Base-by-base conservation (phyloP, 2,888 invertebrate species). In the Calephelis perditalis region DNA sequence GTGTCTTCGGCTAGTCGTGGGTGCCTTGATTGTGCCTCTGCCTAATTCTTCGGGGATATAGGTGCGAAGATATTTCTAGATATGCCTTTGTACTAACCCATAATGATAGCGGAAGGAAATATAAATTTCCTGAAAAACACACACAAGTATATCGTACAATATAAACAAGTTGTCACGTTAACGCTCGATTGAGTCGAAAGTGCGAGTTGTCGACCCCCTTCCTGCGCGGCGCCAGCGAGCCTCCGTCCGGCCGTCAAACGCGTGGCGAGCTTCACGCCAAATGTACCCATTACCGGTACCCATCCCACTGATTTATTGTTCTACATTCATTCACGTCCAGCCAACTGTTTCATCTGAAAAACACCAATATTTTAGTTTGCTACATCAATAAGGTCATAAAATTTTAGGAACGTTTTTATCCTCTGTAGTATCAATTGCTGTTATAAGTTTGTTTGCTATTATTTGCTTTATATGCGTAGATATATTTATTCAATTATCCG, bases 221-320 rank as follows among this genome's bases (percentile, higher is more conserved):
- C 79, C 79, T 79, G 78, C 68, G 71, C 74, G 85, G 86, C 86
- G 86, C 81, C 86, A 81, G 65, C 70, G 65, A 72, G 86, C 77
- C 86, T 84, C 84, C 86, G 84, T 80, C 85, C 84, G 81, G 67
- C 45, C 40, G 15, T 47, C 47, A 58, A 40, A 46, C 56, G 47
- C 60, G 47, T 47, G 47, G 58, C 47, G 47, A 58, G 40, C 44
- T 60, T 60, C 59, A 56, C 60, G 60, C 60, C 63, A 62, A 62
- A 64, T 64, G 61, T 60, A 58, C 60, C 63, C 62, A 64, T 64
- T 63, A 61, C 59, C 54, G 55, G 60, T 56, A 36, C 56, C 35
- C 35, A 9, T n/a, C 60, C 49, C 57, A 11, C 62, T 60, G 62
- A 64, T 60, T 62, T 64, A 64, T 64, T 61, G 63, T 63, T 59